Conservation (phyloP, 2,888 invertebrate species). For the Polietes domitor region DNA sequence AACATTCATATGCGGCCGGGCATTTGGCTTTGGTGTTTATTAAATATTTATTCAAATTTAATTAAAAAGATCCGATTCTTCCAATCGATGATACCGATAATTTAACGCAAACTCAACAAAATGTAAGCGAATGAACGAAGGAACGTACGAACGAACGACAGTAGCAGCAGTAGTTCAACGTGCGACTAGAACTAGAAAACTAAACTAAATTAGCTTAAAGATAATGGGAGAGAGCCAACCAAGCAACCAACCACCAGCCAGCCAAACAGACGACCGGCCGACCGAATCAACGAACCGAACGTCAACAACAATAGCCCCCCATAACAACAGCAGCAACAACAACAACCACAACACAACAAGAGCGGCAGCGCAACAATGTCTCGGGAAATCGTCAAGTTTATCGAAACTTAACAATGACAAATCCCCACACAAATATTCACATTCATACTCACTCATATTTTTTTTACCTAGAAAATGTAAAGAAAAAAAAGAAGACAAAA, state of each 20-base stretch:
- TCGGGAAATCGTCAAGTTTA: conserved; percentile 26
- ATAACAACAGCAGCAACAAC: neutral
- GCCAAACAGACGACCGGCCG: conserved; percentile 1
- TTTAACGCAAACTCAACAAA: conserved; percentile 35
- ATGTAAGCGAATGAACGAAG: neutral
- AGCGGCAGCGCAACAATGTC: conserved; percentile 1
- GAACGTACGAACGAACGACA: neutral
- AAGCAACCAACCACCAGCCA: conserved; percentile 41
- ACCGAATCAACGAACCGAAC: neutral
- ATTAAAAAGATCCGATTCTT: neutral
- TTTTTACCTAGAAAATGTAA: neutral
- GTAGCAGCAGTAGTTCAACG: conserved; percentile 53
- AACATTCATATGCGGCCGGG: neutral
- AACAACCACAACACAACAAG: conserved; percentile 34
- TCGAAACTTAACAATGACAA: conserved; percentile 15
- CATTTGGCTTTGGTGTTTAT: neutral
- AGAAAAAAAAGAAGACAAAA: neutral
- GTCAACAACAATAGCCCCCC: conserved; percentile 34
- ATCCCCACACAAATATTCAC: neutral
- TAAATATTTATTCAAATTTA: neutral
- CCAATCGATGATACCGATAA: neutral
- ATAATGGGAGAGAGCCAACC: conserved; percentile 70
- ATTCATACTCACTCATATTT: neutral
- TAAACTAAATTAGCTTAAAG: conserved; percentile 77
- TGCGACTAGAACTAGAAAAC: conserved; percentile 78